A percentile compares a stretch with the other conserved stretches of the same genome.
Evolutionary conservation across 23 tunicate genomes (phyloP).

Genomic region (Botrylloides violaceus): DNA sequence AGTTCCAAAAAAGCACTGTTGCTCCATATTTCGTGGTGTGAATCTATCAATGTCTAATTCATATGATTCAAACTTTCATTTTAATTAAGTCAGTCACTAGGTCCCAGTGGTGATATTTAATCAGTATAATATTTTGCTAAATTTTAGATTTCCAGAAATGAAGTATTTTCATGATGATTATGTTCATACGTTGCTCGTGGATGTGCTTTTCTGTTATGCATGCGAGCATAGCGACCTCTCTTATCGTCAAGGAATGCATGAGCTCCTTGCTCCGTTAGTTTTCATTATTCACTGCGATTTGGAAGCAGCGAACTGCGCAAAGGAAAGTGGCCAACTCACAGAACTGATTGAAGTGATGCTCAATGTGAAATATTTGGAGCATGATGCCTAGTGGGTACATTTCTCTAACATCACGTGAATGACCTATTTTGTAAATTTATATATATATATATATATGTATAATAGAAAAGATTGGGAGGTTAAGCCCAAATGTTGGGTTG

Average conservation of each 20-base stretch:
- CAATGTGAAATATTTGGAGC: constrained; percentile 60
- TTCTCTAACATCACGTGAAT: background rate
- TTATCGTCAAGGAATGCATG: constrained; percentile 98
- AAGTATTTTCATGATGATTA: constrained; percentile 46
- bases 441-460: too few species aligned
- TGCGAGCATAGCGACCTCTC: constrained; percentile 53
- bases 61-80: background rate
- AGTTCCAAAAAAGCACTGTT: constrained; percentile 4
- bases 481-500: too few species aligned
- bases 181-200: constrained; percentile 47
- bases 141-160: constrained; percentile 77
- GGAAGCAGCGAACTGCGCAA: constrained; percentile 75
- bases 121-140: background rate
- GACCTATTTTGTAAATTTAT: too few species aligned
- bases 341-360: constrained; percentile 25
- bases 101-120: background rate
- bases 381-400: constrained; percentile 68
- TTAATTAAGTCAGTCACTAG: background rate
- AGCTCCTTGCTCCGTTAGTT: constrained; percentile 81
- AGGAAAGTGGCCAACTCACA: constrained; percentile 17
- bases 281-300: constrained; percentile 93
- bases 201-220: constrained; percentile 88
- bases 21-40: background rate
- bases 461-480: too few species aligned
- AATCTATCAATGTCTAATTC: background rate